Evolutionary conservation across 2,113 vertebrate genomes (phyloP).

Genomic region (Rhineura floridana): DNA sequence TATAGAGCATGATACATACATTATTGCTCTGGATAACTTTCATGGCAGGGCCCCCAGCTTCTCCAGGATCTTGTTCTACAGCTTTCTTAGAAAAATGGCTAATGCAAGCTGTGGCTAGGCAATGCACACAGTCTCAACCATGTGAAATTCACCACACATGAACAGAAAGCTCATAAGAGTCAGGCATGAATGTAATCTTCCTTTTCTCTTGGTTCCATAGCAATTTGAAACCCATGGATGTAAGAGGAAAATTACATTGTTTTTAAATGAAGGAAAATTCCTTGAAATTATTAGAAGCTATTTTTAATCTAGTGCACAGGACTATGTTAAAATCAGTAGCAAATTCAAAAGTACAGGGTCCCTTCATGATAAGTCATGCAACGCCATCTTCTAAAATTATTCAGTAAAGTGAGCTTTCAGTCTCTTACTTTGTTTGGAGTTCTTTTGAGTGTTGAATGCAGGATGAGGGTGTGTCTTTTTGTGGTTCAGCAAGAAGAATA

Average conservation of each 20-base stretch:
- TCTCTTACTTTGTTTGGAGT: too few relatives aligned
- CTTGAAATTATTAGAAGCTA: background rate
- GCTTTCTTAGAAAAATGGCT: background rate
- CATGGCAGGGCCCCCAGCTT: background rate
- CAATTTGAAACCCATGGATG: background rate
- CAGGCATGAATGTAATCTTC: background rate
- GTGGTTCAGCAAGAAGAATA: too few relatives aligned
- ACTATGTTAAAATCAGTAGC: background rate
- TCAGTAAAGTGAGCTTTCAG: too few relatives aligned
- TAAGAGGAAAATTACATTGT: background rate
- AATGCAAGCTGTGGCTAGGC: background rate
- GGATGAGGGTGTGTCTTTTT: too few relatives aligned
- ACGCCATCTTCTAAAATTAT: too few relatives aligned
- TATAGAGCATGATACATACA: background rate
- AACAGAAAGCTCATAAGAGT: background rate
- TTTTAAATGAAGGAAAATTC: background rate
- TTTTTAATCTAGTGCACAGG: background rate
- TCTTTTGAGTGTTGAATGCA: too few relatives aligned
- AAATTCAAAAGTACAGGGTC: too few relatives aligned
- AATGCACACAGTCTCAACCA: too few relatives aligned
- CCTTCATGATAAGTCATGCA: too few relatives aligned
- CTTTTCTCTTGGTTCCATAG: background rate
- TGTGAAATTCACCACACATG: background rate
- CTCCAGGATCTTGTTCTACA: background rate
- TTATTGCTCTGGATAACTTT: background rate